Percentiles rank a stretch among this genome's conserved stretches.
Conservation (phyloP, 1,140 invertebrate species). For the Elysia chlorotica region DNA sequence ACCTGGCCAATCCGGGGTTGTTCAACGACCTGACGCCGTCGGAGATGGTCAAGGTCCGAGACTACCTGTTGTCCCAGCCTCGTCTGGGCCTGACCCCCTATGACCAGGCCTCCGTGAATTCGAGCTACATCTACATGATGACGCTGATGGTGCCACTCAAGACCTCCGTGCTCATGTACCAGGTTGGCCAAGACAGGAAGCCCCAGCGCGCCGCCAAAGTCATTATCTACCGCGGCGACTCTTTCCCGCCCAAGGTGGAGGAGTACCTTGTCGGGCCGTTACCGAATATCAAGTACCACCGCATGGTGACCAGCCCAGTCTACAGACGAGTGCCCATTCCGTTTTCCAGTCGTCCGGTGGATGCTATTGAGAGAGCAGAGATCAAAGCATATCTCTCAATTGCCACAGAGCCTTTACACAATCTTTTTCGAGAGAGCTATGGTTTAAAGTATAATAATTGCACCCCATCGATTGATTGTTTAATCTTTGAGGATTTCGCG, state of each 20-base stretch:
- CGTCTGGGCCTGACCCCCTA: slow-evolving; percentile 36
- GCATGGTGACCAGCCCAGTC: slow-evolving; percentile 38
- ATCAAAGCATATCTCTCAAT: slow-evolving; percentile 36
- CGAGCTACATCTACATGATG: slow-evolving; percentile 53
- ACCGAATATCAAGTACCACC: slow-evolving; percentile 38
- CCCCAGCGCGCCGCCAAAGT: slow-evolving; percentile 49
- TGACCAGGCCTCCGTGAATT: slow-evolving; percentile 37
- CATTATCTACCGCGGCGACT: slow-evolving; percentile 49
- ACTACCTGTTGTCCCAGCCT: slow-evolving; percentile 41
- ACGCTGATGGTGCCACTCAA: slow-evolving; percentile 49
- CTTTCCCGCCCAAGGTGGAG: slow-evolving; percentile 40
- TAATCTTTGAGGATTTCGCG: slow-evolving; percentile 42
- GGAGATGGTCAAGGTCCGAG: slow-evolving; percentile 41
- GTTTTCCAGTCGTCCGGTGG: slow-evolving; percentile 43
- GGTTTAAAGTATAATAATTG: slow-evolving; percentile 50
- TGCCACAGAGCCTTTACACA: slow-evolving; percentile 34
- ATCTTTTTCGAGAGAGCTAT: slow-evolving; percentile 45
- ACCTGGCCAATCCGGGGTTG: slow-evolving; percentile 39
- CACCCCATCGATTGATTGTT: slow-evolving; percentile 35
- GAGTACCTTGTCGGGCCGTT: slow-evolving; percentile 54
- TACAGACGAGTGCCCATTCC: slow-evolving; percentile 44
- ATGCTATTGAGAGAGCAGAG: slow-evolving; percentile 40
- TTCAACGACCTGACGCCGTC: slow-evolving; percentile 47
- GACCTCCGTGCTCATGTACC: slow-evolving; percentile 41
- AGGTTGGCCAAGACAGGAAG: slow-evolving; percentile 35